Evolutionary conservation across 2,888 invertebrate species (phyloP).

Genomic region (Eupelmus urozonus): DNA sequence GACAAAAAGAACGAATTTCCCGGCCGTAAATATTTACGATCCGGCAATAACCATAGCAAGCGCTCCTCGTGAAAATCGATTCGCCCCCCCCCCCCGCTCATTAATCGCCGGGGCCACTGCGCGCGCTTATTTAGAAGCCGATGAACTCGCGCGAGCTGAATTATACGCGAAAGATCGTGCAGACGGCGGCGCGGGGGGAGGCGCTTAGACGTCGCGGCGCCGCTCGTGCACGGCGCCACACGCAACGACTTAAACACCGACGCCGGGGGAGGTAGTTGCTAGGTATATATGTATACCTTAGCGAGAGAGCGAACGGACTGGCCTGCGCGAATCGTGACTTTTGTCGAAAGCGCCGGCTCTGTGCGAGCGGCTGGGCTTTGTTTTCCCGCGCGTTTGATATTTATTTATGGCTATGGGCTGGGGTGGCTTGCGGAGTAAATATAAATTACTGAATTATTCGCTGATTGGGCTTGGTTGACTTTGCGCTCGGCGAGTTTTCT

Average conservation of each 20-base stretch:
- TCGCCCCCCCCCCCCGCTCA: neutral
- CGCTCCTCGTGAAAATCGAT: constrained; percentile 19
- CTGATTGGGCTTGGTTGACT: too few relatives aligned
- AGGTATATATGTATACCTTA: neutral
- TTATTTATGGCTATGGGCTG: too few relatives aligned
- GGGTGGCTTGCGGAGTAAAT: too few relatives aligned
- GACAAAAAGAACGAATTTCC: neutral
- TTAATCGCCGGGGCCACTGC: constrained; percentile 32
- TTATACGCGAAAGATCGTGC: constrained; percentile 17
- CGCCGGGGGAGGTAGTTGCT: neutral
- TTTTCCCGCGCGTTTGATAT: too few relatives aligned
- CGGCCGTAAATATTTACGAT: constrained; percentile 34
- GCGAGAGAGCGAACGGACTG: too few relatives aligned
- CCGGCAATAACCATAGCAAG: constrained; percentile 30
- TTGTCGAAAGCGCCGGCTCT: neutral
- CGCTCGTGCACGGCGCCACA: constrained; percentile 74
- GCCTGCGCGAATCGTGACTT: too few relatives aligned
- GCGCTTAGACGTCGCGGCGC: constrained; percentile 73
- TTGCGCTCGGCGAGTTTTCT: too few relatives aligned
- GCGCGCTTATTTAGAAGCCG: constrained; percentile 41
- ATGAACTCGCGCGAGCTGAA: constrained; percentile 46
- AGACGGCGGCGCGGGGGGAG: neutral
- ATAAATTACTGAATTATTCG: too few relatives aligned
- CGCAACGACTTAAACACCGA: constrained; percentile 69
- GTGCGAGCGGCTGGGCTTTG: neutral